Conservation (phyloP, 1,140 invertebrate genomes). For the Drosophila sp. region DNA sequence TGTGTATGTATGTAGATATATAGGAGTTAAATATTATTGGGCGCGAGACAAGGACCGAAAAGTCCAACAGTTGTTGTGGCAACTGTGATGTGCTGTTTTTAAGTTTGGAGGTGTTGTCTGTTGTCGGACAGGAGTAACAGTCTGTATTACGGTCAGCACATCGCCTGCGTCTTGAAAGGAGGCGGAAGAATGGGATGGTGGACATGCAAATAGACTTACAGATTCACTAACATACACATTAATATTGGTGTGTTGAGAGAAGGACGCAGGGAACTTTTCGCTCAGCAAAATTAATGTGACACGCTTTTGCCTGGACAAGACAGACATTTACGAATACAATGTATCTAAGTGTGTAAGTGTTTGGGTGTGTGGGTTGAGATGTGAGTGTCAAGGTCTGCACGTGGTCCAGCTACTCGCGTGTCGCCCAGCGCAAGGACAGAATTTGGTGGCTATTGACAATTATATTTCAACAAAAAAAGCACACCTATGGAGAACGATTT, state of each 20-base stretch:
- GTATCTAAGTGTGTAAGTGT: constrained; percentile 26
- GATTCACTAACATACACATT: constrained; percentile 6
- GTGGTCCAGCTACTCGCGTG: constrained; percentile 80
- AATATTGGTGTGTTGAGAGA: constrained; percentile 15
- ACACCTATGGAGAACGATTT: constrained; percentile 57
- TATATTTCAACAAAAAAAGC: constrained; percentile 15
- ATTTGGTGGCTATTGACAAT: constrained; percentile 56
- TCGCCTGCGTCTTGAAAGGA: constrained; percentile 64
- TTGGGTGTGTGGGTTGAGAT: constrained; percentile 25
- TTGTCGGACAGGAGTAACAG: background rate
- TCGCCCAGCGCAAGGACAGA: constrained; percentile 82
- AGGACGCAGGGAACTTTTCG: constrained; percentile 82
- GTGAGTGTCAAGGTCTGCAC: constrained; percentile 29
- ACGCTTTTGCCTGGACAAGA: constrained; percentile 74
- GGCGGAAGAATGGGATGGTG: background rate
- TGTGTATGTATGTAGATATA: constrained; percentile 13
- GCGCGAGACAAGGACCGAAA: constrained; percentile 84
- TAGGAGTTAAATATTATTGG: constrained; percentile 17
- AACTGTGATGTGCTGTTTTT: constrained; percentile 79
- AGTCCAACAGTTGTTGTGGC: constrained; percentile 78
- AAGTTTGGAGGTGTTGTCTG: constrained; percentile 10
- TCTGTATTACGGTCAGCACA: constrained; percentile 51
- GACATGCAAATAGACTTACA: constrained; percentile 24
- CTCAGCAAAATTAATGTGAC: constrained; percentile 85
- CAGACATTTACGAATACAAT: constrained; percentile 54